Conservation (phyloP, 2,888 invertebrate species). For the Caradrina kadenii region DNA sequence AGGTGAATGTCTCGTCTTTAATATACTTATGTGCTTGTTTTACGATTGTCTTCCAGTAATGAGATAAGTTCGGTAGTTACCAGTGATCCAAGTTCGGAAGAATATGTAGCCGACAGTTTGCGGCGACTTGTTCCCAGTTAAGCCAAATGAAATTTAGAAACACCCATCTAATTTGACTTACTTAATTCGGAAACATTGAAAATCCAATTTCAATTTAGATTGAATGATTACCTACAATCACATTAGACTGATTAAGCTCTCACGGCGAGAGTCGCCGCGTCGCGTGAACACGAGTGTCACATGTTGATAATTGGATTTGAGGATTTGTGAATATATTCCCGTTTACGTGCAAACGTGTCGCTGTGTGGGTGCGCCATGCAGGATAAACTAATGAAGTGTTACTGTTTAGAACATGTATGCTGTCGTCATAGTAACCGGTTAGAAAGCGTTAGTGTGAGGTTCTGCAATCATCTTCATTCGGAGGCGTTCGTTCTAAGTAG, state of each 20-base stretch:
- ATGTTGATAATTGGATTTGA: constrained; percentile 23
- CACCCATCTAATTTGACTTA: not conserved
- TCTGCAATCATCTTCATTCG: not conserved
- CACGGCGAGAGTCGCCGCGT: constrained; percentile 1
- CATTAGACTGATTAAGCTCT: constrained; percentile 6
- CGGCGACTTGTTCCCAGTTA: not conserved
- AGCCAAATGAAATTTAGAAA: not conserved
- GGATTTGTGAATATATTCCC: constrained; percentile 19
- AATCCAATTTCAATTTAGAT: constrained; percentile 24
- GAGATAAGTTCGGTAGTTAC: constrained; percentile 37
- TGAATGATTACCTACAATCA: constrained; percentile 15
- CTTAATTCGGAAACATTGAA: not conserved
- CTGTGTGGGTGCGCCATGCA: not conserved
- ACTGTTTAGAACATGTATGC: not conserved
- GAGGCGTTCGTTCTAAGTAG: not conserved
- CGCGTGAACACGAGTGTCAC: constrained; percentile 6
- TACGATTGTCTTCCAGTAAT: constrained; percentile 27
- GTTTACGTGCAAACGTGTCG: not conserved
- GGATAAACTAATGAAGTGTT: not conserved
- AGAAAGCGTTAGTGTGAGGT: not conserved
- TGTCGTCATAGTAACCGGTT: not conserved
- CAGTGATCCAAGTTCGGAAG: constrained; percentile 11
- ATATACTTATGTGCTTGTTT: constrained; percentile 18
- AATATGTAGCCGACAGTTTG: not conserved
- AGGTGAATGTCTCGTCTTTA: constrained; percentile 9